Conservation (phyloP, 2,113 vertebrate species). For the Ptychochromis oligacanthus region DNA sequence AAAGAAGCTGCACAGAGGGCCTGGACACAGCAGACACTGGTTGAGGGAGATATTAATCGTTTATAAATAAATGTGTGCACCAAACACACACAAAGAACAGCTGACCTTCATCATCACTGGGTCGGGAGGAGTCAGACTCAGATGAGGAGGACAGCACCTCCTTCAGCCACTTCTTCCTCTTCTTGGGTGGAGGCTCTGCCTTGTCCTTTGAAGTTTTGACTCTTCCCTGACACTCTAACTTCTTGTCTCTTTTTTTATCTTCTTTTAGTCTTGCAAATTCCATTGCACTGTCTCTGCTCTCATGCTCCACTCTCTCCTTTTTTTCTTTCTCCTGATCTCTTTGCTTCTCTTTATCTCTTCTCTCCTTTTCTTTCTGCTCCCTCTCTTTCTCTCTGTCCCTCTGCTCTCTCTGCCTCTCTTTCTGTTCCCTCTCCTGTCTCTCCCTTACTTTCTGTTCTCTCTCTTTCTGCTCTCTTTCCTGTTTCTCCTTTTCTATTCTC, state of each 20-base stretch:
- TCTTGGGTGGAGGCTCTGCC: conserved; percentile 90
- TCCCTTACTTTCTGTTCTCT: conserved; percentile 36
- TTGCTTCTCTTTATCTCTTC: background rate
- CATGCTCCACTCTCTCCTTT: conserved; percentile 7
- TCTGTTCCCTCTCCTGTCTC: conserved; percentile 16
- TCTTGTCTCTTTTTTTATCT: conserved; percentile 48
- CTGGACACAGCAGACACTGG: rapidly evolving
- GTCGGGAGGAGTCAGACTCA: conserved; percentile 86
- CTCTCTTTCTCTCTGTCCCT: background rate
- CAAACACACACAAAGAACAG: background rate
- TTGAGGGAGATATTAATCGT: background rate
- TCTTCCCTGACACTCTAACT: conserved; percentile 60
- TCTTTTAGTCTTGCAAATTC: conserved; percentile 33
- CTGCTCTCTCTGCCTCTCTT: background rate
- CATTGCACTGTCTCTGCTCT: background rate
- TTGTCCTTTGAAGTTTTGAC: conserved; percentile 80
- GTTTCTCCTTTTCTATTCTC: background rate
- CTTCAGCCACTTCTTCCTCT: conserved; percentile 93
- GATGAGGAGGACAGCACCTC: conserved; percentile 84
- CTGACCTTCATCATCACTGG: conserved; percentile 89
- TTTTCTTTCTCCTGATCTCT: background rate
- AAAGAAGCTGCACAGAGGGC: background rate
- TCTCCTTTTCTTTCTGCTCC: conserved; percentile 3
- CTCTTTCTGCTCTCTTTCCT: background rate
- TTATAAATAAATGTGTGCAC: background rate